phyloP scores from a whole-genome alignment of 2,888 invertebrate species.

The Cenopis cana region DNA sequence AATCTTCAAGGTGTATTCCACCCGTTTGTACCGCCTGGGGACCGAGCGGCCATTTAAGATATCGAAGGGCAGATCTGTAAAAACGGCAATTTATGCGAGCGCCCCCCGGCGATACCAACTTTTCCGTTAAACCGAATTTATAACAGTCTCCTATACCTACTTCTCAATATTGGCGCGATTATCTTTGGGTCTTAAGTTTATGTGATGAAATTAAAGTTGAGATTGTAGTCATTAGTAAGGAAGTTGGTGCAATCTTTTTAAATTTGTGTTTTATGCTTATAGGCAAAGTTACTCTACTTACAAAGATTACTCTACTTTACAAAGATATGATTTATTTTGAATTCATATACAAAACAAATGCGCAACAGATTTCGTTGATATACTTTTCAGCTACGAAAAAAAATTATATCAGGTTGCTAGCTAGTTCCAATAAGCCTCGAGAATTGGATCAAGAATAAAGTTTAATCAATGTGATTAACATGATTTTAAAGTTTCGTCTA shows the following conservation, averaged over 20 bases:
- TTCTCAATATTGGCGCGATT: not conserved
- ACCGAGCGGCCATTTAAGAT: not conserved
- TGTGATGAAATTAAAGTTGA: not conserved
- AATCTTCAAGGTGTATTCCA: not conserved
- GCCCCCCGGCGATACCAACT: slow-evolving; percentile 3
- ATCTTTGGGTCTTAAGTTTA: not conserved
- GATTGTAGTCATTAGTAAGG: not conserved
- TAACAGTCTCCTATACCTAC: not conserved
- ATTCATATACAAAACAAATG: no score
- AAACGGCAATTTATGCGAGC: slow-evolving; percentile 3
- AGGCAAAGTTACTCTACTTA: no score
- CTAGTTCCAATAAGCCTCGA: no score
- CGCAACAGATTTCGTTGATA: no score
- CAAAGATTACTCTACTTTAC: no score
- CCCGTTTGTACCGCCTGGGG: not conserved
- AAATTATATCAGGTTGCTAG: no score
- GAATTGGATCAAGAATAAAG: no score
- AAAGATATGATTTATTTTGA: no score
- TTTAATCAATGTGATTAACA: no score
- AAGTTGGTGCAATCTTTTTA: not conserved
- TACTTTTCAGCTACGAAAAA: no score
- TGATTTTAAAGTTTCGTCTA: no score
- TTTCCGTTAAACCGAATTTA: slow-evolving; percentile 11
- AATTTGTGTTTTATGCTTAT: no score
- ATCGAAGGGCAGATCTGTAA: not conserved